Evolutionary conservation across 2,797 vertebrate genomes (phyloP), one percentile per base, ranked within the genome.

Genomic region (Myripristis murdjan): DNA sequence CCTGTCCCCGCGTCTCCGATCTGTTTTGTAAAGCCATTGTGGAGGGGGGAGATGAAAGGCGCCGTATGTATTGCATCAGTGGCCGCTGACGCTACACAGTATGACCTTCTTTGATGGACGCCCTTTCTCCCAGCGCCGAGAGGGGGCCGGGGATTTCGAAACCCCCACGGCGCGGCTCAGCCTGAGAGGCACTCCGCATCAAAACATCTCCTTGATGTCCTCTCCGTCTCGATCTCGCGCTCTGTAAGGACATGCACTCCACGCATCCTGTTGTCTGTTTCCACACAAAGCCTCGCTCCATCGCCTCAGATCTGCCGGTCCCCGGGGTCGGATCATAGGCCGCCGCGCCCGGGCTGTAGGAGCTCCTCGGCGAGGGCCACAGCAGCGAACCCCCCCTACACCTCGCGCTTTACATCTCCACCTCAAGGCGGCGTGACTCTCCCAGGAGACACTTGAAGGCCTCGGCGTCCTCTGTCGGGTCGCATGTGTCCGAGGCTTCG

Each of bases 61-160:
- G 10, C 28, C 12, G 54, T 47, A 28, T 51, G 24, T 63, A 49
- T 70, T 63, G 77, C 60, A 71, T 66, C 82, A 73, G 61, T 54
- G 39, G 43, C 24, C 20, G 3, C 41, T 47, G 51, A 65, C 2
- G 9, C 62, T 59, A 22, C 71, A 61, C 61, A 6, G 55, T 49
- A 15, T 73, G 78, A 83, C 79, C 83, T 80, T 81, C 68, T 85
- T 75, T 86, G 82, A 81, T 84, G 46, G 83, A 77, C 48, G 65
- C 57, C 77, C 77, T 76, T 70, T 77, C 64, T 65, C n/a, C 64
- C 43, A 23, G 64, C 46, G 54, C 59, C 4, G 43, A 70, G 43
- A 59, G 54, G 52, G 54, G 49, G 43, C 14, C 1, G 69, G 58
- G 70, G 73, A 80, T 79, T 65, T 31, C n/a, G n/a, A 28, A 77